A percentile compares a stretch with the other conserved stretches of the same genome.
Conservation (phyloP, 2,797 vertebrate species). For the Protosalanx chinensis region DNA sequence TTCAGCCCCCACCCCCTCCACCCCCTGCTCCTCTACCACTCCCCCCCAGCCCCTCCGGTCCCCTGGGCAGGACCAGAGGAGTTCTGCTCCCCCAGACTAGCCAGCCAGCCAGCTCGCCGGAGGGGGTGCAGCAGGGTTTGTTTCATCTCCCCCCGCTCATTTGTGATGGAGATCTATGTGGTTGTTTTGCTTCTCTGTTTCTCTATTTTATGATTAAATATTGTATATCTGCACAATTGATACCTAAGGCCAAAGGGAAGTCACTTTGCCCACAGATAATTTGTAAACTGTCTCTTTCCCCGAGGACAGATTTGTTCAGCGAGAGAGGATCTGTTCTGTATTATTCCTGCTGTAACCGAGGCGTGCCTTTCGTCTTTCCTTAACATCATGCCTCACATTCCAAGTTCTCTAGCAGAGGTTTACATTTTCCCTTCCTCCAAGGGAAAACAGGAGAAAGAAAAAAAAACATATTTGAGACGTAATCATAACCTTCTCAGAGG, state of each 20-base stretch:
- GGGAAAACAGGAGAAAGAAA: slow-evolving; percentile 53
- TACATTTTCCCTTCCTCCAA: slow-evolving; percentile 71
- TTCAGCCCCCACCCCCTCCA: slow-evolving; percentile 1
- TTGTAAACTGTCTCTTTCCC: slow-evolving; percentile 78
- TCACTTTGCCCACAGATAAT: slow-evolving; percentile 76
- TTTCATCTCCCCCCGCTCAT: slow-evolving; percentile 69
- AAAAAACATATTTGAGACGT: slow-evolving; percentile 67
- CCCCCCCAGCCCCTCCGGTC: slow-evolving; percentile 17
- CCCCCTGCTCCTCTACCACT: too few species aligned
- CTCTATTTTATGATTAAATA: slow-evolving; percentile 78
- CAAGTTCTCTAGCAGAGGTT: slow-evolving; percentile 59
- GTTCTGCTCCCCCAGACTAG: slow-evolving; percentile 36
- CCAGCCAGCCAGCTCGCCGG: slow-evolving; percentile 48
- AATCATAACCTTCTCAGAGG: slow-evolving; percentile 71
- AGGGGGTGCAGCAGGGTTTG: slow-evolving; percentile 57
- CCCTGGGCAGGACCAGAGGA: slow-evolving; percentile 48
- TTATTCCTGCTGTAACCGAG: slow-evolving; percentile 74
- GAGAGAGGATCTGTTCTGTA: slow-evolving; percentile 81
- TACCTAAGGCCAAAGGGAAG: slow-evolving; percentile 79
- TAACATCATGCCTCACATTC: slow-evolving; percentile 68
- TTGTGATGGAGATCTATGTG: slow-evolving; percentile 61
- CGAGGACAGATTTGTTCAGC: slow-evolving; percentile 82
- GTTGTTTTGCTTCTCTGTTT: slow-evolving; percentile 67
- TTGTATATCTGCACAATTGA: slow-evolving; percentile 76
- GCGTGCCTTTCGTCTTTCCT: slow-evolving; percentile 70